phyloP scores from a whole-genome alignment of 2,888 invertebrate genomes.

The Nasonia oneida region DNA sequence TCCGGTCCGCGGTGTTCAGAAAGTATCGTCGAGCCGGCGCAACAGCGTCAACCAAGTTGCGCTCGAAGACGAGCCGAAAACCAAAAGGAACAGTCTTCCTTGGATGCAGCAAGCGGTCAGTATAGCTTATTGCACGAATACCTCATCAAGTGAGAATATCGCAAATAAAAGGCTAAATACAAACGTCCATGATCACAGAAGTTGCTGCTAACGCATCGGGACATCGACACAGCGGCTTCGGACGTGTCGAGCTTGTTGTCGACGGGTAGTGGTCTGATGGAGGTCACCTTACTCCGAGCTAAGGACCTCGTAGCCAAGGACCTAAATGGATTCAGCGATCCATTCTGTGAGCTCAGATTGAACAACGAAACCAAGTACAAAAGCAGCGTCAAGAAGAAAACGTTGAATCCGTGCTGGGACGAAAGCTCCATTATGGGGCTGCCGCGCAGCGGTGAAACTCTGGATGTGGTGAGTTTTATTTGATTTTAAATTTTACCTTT shows the following conservation, averaged over 20 bases:
- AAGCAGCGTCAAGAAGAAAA: slow-evolving; percentile 81
- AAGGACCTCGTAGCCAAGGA: slow-evolving; percentile 81
- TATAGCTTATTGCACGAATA: slow-evolving; percentile 1
- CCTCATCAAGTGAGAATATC: not conserved
- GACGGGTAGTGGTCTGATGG: slow-evolving; percentile 79
- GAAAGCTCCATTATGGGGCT: slow-evolving; percentile 80
- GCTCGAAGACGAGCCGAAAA: slow-evolving; percentile 73
- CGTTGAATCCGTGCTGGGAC: slow-evolving; percentile 81
- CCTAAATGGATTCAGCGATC: slow-evolving; percentile 81
- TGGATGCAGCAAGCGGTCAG: slow-evolving; percentile 79
- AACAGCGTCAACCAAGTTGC: slow-evolving; percentile 69
- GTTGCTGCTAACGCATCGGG: slow-evolving; percentile 73
- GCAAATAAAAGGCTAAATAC: not conserved
- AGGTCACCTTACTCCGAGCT: slow-evolving; percentile 79
- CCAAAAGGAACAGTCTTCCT: slow-evolving; percentile 76
- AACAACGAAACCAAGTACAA: slow-evolving; percentile 80
- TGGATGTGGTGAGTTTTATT: slow-evolving; percentile 79
- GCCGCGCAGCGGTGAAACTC: slow-evolving; percentile 76
- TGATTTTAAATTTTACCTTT: not conserved
- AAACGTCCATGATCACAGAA: slow-evolving; percentile 69
- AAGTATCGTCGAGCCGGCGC: slow-evolving; percentile 70
- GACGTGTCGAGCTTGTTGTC: slow-evolving; percentile 77
- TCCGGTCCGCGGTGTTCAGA: slow-evolving; percentile 77
- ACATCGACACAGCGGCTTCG: slow-evolving; percentile 71
- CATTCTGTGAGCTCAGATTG: slow-evolving; percentile 80